These are phyloP conservation scores for Hydropsyche betteni DNA, from an alignment of 2,888 invertebrate species.

Conservation along the genomic window DNA sequence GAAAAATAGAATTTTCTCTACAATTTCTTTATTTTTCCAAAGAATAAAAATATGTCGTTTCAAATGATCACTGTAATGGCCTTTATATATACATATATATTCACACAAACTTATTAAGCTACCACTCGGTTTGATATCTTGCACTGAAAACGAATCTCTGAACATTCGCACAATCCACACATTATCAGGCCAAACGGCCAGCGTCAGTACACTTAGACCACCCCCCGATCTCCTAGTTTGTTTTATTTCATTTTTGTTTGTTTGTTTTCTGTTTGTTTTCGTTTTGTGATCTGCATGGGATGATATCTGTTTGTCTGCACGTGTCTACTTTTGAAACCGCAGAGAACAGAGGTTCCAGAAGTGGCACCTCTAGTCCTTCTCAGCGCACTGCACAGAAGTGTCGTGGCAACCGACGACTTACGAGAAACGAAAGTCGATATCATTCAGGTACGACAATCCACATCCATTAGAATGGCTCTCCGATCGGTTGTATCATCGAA, in stretches of 20 bases:
- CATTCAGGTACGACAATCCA: conserved; percentile 85
- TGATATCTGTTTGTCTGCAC: conserved; percentile 64
- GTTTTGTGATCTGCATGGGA: conserved; percentile 59
- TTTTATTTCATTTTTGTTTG: conserved; percentile 3
- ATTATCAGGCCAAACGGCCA: too few species aligned
- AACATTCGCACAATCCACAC: too few species aligned
- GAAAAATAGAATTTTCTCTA: too few species aligned
- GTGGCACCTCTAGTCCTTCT: conserved; percentile 49
- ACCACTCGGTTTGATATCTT: too few species aligned
- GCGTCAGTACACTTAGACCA: too few species aligned
- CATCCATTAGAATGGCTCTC: neutral
- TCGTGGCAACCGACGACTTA: conserved; percentile 87
- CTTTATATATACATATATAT: too few species aligned
- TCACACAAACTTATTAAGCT: too few species aligned
- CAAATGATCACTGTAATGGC: too few species aligned
- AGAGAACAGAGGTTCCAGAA: conserved; percentile 31
- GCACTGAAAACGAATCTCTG: too few species aligned
- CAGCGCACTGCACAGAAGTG: conserved; percentile 69
- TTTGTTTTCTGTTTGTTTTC: conserved; percentile 55
- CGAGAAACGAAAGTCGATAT: conserved; percentile 93
- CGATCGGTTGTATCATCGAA: too few species aligned
- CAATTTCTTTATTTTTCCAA: too few species aligned
- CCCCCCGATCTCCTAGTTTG: neutral
- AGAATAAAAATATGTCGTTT: too few species aligned
- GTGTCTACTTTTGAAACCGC: conserved; percentile 51